Percentiles rank a stretch among this genome's conserved stretches.
phyloP scores from a whole-genome alignment of 2,888 invertebrate genomes.

The Malacosoma neustria region DNA sequence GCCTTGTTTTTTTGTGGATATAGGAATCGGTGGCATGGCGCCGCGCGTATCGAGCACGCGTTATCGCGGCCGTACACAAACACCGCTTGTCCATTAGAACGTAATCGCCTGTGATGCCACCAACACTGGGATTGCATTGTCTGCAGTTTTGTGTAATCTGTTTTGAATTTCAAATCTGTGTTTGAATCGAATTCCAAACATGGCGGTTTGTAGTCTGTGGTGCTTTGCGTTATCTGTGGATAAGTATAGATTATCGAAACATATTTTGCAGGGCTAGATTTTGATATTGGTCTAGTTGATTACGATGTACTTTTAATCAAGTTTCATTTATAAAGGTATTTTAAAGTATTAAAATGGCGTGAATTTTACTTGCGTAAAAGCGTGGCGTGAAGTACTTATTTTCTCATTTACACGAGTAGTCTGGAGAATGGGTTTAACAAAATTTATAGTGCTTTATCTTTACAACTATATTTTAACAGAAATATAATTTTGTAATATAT shows the following conservation, averaged over 20 bases:
- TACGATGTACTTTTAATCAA: no score
- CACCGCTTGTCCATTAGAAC: conserved; percentile 74
- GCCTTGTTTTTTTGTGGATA: conserved; percentile 18
- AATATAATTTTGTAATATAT: no score
- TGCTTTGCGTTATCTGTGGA: neutral
- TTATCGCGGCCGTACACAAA: conserved; percentile 67
- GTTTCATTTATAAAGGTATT: no score
- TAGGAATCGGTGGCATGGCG: conserved; percentile 68
- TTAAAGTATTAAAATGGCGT: no score
- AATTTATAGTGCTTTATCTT: no score
- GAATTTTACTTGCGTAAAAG: no score
- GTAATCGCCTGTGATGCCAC: conserved; percentile 72
- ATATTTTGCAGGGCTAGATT: neutral
- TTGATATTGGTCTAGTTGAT: no score
- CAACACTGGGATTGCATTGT: conserved; percentile 58
- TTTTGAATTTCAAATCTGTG: neutral
- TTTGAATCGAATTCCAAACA: neutral
- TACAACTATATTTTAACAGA: no score
- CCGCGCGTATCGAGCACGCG: conserved; percentile 63
- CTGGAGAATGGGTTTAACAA: no score
- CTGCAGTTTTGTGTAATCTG: conserved; percentile 39
- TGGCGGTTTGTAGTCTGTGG: neutral
- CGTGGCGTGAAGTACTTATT: no score
- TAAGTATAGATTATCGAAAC: neutral
- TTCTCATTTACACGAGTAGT: no score